phyloP scores from a whole-genome alignment of 2,797 vertebrate species.

The Diplodus sargus region DNA sequence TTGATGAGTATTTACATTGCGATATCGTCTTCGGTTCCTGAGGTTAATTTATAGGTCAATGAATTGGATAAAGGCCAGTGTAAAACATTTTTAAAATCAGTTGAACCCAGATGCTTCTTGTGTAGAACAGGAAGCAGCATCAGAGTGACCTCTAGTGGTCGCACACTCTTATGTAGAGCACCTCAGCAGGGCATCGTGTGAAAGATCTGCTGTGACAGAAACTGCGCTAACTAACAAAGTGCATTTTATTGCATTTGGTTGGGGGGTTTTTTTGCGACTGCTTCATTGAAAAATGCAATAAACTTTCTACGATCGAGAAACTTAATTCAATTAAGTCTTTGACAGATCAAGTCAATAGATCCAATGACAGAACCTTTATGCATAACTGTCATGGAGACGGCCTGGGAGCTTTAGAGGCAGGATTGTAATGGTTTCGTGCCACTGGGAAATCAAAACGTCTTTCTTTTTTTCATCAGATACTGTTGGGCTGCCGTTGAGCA shows the following conservation, averaged over 20 bases:
- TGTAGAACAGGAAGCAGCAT: constrained; percentile 31
- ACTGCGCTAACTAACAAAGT: background rate
- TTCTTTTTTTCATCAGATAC: background rate
- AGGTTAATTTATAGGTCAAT: constrained; percentile 38
- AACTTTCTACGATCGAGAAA: background rate
- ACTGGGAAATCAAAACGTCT: constrained; percentile 33
- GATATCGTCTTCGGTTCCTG: constrained; percentile 8
- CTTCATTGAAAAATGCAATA: background rate
- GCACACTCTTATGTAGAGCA: background rate
- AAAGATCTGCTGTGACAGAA: background rate
- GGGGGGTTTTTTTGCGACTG: background rate
- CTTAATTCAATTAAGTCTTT: background rate
- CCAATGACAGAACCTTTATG: background rate
- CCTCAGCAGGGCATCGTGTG: background rate
- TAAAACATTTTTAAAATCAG: background rate
- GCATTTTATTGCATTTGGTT: background rate
- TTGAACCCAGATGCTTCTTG: background rate
- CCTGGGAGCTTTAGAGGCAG: background rate
- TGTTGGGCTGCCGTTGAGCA: constrained; percentile 29
- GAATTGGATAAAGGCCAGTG: constrained; percentile 13
- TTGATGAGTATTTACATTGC: constrained; percentile 1
- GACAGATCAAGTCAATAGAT: background rate
- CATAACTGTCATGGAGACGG: background rate
- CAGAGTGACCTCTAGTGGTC: constrained; percentile 70
- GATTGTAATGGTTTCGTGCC: background rate